phyloP scores from a whole-genome alignment of 1,140 invertebrate species.

The Gyrodactylus bullatarudis region DNA sequence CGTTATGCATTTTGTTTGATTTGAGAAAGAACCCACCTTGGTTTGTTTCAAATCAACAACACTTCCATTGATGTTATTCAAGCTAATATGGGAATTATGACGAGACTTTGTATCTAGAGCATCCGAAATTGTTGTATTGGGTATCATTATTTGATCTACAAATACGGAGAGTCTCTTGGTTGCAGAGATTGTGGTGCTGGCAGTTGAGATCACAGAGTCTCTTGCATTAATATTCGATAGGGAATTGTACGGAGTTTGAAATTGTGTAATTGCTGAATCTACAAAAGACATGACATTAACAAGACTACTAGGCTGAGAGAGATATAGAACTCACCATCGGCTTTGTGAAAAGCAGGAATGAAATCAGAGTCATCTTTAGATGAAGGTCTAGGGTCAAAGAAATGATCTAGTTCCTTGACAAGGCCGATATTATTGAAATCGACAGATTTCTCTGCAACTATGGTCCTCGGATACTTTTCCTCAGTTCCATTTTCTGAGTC shows the following conservation, averaged over 20 bases:
- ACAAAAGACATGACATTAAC: too few relatives aligned
- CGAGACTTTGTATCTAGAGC: not conserved
- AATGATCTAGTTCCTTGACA: not conserved
- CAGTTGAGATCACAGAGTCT: not conserved
- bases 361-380: not conserved
- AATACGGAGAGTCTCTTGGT: not conserved
- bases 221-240: not conserved
- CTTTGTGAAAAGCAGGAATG: not conserved
- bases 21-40: not conserved
- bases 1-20: too few relatives aligned
- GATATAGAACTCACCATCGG: not conserved
- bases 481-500: not conserved
- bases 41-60: not conserved
- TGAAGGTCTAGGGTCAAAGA: not conserved
- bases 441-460: not conserved
- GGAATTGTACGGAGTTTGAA: not conserved
- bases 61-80: not conserved
- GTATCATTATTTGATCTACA: not conserved
- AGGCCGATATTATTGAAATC: not conserved
- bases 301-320: too few relatives aligned
- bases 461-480: not conserved
- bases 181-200: not conserved
- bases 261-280: not conserved
- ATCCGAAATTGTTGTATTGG: not conserved
- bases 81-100: not conserved